Conservation (phyloP, 2,888 invertebrate genomes). For the Xylota segnis region DNA sequence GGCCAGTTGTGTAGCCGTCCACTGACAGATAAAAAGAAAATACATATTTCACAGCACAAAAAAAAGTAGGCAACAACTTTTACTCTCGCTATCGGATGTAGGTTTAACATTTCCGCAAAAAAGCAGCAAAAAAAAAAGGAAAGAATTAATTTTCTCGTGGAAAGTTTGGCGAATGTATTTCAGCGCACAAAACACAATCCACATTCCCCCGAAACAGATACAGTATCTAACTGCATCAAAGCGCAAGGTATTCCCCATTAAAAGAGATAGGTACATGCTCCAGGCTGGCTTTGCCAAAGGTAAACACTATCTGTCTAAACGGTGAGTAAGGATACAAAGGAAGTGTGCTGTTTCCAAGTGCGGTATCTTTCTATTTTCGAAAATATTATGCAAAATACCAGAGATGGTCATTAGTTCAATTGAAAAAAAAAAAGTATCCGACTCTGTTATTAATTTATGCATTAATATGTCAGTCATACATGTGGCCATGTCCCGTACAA, state of each 20-base stretch:
- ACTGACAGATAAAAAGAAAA: background rate
- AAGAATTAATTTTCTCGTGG: background rate
- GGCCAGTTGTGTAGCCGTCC: slow-evolving; percentile 10
- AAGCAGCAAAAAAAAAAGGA: background rate
- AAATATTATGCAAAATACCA: background rate
- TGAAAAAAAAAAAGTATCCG: background rate
- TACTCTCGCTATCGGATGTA: slow-evolving; percentile 8
- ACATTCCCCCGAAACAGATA: background rate
- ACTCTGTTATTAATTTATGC: slow-evolving; percentile 24
- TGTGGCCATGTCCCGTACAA: background rate
- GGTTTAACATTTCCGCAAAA: background rate
- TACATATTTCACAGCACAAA: slow-evolving; percentile 9
- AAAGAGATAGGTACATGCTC: background rate
- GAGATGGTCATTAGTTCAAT: background rate
- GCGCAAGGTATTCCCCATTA: background rate
- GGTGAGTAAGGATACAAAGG: no score
- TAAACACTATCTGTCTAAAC: background rate
- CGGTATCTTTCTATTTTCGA: background rate
- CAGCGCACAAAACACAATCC: background rate
- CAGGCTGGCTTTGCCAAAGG: background rate
- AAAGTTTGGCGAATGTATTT: background rate
- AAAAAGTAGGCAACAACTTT: background rate
- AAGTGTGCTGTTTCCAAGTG: background rate
- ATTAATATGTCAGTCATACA: slow-evolving; percentile 35
- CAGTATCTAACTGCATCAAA: background rate